A percentile compares a stretch with the other conserved stretches of the same genome.
phyloP scores from a whole-genome alignment of 2,797 vertebrate genomes.

The Pantherophis alleghaniensis region DNA sequence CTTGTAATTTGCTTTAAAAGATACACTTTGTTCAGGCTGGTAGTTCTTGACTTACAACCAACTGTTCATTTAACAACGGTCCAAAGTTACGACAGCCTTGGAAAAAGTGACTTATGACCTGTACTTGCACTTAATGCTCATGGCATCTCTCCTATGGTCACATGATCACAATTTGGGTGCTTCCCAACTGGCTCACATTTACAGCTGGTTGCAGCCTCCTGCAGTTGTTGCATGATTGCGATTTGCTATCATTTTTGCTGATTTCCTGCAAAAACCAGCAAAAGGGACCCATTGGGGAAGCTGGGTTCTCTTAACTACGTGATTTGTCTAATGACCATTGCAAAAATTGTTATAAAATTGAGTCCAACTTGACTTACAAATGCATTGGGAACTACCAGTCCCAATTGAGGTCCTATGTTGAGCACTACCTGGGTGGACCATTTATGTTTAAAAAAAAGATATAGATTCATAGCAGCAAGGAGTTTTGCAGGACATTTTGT shows the following conservation, averaged over 20 bases:
- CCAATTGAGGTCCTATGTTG: background rate
- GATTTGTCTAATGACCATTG: no score
- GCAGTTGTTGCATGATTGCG: no score
- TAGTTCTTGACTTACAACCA: background rate
- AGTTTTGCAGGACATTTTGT: background rate
- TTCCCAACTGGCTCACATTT: no score
- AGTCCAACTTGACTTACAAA: background rate
- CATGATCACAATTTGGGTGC: no score
- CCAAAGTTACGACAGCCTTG: background rate
- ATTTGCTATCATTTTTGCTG: background rate
- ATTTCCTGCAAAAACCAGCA: background rate
- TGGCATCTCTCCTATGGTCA: background rate
- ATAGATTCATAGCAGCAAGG: background rate
- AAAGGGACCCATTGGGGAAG: background rate
- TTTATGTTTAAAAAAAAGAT: background rate
- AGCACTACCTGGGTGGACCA: background rate
- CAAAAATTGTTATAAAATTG: no score
- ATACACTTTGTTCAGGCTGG: background rate
- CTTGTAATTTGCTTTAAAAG: background rate
- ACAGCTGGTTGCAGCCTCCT: no score
- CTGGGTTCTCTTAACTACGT: no score
- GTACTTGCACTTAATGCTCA: background rate
- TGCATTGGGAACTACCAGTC: background rate
- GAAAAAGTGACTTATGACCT: background rate
- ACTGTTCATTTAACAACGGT: background rate